phyloP scores from a whole-genome alignment of 2,113 vertebrate genomes.

The Mastomys natalensis region DNA sequence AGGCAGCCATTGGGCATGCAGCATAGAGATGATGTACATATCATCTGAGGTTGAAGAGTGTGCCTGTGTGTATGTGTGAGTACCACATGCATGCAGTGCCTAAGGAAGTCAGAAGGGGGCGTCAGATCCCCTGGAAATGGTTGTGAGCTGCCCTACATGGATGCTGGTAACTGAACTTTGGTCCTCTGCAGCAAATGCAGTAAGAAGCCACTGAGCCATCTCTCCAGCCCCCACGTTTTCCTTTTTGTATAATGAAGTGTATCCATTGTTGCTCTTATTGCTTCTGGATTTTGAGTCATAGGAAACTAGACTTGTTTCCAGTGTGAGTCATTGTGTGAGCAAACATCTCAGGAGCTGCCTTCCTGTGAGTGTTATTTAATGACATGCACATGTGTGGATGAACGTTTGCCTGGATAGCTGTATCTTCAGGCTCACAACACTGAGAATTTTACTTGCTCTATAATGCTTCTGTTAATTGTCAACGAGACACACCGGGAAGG shows the following conservation, averaged over 20 bases:
- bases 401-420: not conserved
- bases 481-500: not conserved
- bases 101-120: not conserved
- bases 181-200: not conserved
- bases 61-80: no score
- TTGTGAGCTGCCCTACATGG: not conserved
- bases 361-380: not conserved
- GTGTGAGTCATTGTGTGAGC: not conserved
- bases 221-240: not conserved
- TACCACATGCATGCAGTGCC: not conserved
- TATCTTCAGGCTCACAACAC: not conserved
- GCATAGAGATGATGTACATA: not conserved
- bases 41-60: no score
- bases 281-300: conserved; percentile 39
- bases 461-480: not conserved
- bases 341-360: not conserved
- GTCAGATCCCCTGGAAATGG: not conserved
- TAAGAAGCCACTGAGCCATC: not conserved
- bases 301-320: conserved; percentile 17
- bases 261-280: not conserved
- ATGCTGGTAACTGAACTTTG: not conserved
- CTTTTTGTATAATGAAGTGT: not conserved
- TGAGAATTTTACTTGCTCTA: not conserved
- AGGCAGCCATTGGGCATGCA: not conserved
- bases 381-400: not conserved